Evolutionary conservation across 92 coral and sea anemone genomes (phyloP), one percentile per base, ranked within the genome.

Genomic region (Heliopora coerulea): DNA sequence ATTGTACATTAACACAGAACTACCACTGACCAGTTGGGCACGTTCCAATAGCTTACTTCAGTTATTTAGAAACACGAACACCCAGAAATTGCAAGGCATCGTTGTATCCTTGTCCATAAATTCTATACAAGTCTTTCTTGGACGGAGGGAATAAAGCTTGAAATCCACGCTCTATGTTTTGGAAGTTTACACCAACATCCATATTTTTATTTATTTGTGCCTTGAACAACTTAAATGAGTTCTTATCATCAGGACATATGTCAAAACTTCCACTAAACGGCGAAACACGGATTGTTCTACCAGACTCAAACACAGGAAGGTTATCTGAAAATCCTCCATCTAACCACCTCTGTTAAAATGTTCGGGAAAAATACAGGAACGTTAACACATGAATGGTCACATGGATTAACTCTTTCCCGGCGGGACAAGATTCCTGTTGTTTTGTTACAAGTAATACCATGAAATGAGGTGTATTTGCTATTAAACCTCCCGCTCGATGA

Each of bases 321-420:
- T 92, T 92, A 72, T 92, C 97, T 4, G 96, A 87, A 49, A 92
- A 92, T 27, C 97, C 97, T 44, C 97, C 97, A 65, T 92, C 97
- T 25, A 79, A 89, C 97, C 96, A 92, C 50, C 79, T 79, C 97
- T 92, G 80, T 0, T 20, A 74, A 42, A 81, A n/a, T n/a, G n/a
- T n/a, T 59, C 50, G 68, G 65, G 39, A 76, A 33, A 75, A 50
- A 50, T 17, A 50, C 18, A 41, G 0, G n/a, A 39, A 39, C 27
- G 3, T 25, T 39, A 19, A 3, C 11, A 19, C 17, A 31, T 27
- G 32, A 60, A 37, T n/a, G n/a, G n/a, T n/a, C n/a, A n/a, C n/a
- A n/a, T n/a, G n/a, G n/a, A n/a, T n/a, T n/a, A n/a, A n/a, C n/a
- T n/a, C n/a, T n/a, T n/a, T n/a, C n/a, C n/a, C n/a, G n/a, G n/a